Evolutionary conservation across 2,113 vertebrate genomes (phyloP).

Genomic region (Entomyzon cyanotis): DNA sequence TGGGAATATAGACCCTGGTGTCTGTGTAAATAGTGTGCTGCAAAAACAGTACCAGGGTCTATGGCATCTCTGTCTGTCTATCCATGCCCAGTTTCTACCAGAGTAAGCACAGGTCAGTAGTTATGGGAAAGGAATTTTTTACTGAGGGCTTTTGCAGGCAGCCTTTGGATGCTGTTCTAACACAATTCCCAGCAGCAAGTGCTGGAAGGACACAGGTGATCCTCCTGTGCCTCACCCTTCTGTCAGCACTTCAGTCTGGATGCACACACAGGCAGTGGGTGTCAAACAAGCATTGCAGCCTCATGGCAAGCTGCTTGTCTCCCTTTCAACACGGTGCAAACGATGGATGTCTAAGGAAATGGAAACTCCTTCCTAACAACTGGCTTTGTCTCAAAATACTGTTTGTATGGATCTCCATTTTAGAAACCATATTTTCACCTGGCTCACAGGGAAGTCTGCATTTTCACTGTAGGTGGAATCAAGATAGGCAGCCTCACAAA

Average conservation of each 20-base stretch:
- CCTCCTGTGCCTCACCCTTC: background rate
- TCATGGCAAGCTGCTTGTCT: background rate
- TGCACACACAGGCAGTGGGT: background rate
- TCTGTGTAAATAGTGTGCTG: background rate
- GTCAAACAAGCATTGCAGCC: rapidly evolving
- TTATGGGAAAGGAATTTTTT: background rate
- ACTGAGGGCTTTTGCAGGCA: background rate
- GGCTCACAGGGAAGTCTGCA: background rate
- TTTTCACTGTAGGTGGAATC: background rate
- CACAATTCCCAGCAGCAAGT: background rate
- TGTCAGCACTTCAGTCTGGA: background rate
- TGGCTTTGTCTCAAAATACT: background rate
- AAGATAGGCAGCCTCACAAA: background rate
- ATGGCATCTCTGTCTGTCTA: background rate
- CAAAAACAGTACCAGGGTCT: background rate
- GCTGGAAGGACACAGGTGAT: background rate
- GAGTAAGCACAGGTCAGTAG: background rate
- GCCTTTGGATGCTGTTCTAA: background rate
- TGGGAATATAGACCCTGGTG: background rate
- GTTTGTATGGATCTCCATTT: background rate
- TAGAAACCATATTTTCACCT: background rate
- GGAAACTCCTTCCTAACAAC: background rate
- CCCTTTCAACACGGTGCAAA: background rate
- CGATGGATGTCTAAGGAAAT: background rate
- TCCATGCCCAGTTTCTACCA: rapidly evolving